Evolutionary conservation across 2,888 invertebrate species (phyloP), one percentile per base, ranked within the genome.

Genomic region (Ectemnius lituratus): DNA sequence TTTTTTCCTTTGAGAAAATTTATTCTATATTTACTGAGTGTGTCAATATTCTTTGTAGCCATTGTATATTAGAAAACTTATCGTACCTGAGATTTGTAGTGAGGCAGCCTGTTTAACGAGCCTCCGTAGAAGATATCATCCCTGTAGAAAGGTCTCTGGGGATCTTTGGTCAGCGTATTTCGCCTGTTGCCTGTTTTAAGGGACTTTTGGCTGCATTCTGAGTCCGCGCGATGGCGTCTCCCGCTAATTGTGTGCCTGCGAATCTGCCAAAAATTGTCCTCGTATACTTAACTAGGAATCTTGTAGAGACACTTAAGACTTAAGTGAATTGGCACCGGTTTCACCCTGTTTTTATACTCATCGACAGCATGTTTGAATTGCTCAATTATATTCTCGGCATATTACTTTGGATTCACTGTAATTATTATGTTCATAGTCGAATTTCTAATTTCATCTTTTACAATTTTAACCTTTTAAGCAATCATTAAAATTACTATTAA

Each of bases 111-210:
- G n/a, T 94, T 93, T 75, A 98, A 92, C 76, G 97, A 97, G 13
- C 96, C 97, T 4, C 95, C 95, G 88, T 97, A 98, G 93, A 98
- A 98, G 78, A 97, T 97, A 88, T 98, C 98, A 85, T 97, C 97
- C 85, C 97, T 93, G 91, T 97, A 97, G 87, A 98, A 92, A 1
- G 98, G 97, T 65, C 97, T 93, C 62, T 92, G 92, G n/a, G 94
- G 93, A 58, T 94, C 93, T 72, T 88, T 89, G 57, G 82, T 85
- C 3, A 83, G 64, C 14, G 87, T 84, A 59, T 89, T 89, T 59
- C 89, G 88, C 69, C 88, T 88, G 71, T 84, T 88, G 52, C 83
- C 79, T 58, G 78, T 52, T 71, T 84, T 88, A 46, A 87, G 71
- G 11, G 89, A 89, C 59, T 88, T 90, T 68, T 89, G 88, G 76